Base-by-base conservation (phyloP, 2,113 vertebrate species). In the Butorides virescens region DNA sequence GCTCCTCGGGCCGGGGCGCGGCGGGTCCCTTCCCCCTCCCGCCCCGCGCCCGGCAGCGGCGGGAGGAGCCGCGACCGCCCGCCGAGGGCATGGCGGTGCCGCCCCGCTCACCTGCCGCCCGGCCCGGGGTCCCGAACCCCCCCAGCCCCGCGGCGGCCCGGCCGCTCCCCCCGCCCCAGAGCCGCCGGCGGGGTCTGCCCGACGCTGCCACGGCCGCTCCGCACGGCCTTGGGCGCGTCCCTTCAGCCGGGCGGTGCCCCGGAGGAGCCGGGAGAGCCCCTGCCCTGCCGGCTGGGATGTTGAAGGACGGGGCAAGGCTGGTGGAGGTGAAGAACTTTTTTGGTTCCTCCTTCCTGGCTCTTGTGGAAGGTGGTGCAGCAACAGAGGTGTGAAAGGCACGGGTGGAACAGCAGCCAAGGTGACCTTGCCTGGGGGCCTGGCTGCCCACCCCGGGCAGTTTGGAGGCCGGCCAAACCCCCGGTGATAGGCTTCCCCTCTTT, bases 401-500 rank as follows among this genome's bases (percentile, higher is more conserved):
- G 88, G 88, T 70, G 77, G 89, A 80, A 47, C 15, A 2, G 0
- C 12, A 49, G 88, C 82, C 96, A 97, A 97, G 97, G 97, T 97
- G 96, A 97, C 97, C 96, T 97, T 97, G 88, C n/a, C 36, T 32
- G 84, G 29, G 23, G 42, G 88, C 65, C 67, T n/a, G 72, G 65
- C 52, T 39, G 62, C 71, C 49, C 32, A 12, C 63, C 85, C 67
- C 1, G 47, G 13, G 70, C 1, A 5, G 9, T 46, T 36, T 0
- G 67, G 89, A 67, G 55, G 34, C 34, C 42, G 78, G 71, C 55
- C 72, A 37, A 32, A 36, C 80, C 42, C 79, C 76, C 37, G 5
- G 91, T 96, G 87, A 97, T 74, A 52, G 93, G 74, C 83, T 95
- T 93, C 92, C 90, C 83, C 72, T 95, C 85, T 96, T 49, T 92